Base-by-base conservation (phyloP, 1,140 invertebrate species). In the Drosophila auraria region DNA sequence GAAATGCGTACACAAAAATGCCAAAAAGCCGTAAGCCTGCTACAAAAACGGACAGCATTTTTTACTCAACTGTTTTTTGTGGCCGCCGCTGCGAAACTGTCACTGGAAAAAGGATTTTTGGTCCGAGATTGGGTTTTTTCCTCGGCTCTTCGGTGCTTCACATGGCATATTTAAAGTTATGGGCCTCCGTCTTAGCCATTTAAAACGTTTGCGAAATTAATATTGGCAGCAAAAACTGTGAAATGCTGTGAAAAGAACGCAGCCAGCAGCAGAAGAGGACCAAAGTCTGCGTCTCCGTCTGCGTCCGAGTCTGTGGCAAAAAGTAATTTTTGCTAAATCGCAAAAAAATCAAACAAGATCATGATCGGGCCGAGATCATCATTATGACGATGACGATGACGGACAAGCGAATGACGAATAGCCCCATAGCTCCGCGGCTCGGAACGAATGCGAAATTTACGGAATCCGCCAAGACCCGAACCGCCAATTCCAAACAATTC, bases 341-440 rank as follows among this genome's bases (percentile, higher is more conserved):
- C 81, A 80, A 73, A 84, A 74, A 83, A 82, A 69, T 47, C 36
- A 51, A 59, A 56, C 59, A 68, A 51, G 53, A 82, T 83, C 70
- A 83, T 63, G 47, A 79, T 83, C 49, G 50, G 27, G 50, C 17
- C 20, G 36, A 60, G 36, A 60, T 30, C 42, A 78, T 79, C 44
- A 76, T 49, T 38, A 75, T 66, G 47, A 42, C 40, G 47, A 54
- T 50, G 69, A 57, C 64, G 74, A 59, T 63, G 75, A 63, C 64
- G 78, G 89, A 91, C 89, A 91, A 91, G 84, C 89, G 89, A 91
- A 91, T 91, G 89, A 91, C 89, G 89, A 91, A 91, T 91, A 90
- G 80, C 82, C 82, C 89, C 89, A 84, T 84, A 79, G 75, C 76
- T 80, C 70, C 54, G 79, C 64, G 69, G 44, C 54, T 82, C 53